Percentiles rank a stretch among this genome's conserved stretches.
phyloP scores from a whole-genome alignment of 2,888 invertebrate genomes.

The Colostygia pectinataria region DNA sequence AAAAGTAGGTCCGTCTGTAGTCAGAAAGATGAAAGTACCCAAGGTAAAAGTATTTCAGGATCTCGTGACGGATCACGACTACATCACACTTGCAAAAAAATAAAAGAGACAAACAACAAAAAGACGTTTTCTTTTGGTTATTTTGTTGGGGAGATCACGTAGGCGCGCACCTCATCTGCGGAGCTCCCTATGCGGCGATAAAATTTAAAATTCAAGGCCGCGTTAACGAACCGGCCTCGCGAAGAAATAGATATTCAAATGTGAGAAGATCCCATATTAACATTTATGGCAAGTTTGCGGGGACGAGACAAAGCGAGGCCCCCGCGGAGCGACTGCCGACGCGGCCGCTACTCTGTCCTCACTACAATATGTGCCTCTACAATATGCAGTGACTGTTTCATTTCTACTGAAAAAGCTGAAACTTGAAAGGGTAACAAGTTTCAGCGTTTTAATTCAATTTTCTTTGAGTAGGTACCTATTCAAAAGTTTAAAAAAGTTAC shows the following conservation, averaged over 20 bases:
- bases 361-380: conserved; percentile 47
- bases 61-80: conserved; percentile 38
- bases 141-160: conserved; percentile 76
- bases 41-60: too few relatives aligned
- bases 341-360: conserved; percentile 30
- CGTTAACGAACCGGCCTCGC: conserved; percentile 82
- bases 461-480: neutral
- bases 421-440: too few relatives aligned
- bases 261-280: conserved; percentile 82
- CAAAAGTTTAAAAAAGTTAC: neutral
- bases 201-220: conserved; percentile 84
- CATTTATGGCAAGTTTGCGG: conserved; percentile 83
- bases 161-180: conserved; percentile 81
- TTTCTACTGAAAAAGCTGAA: neutral
- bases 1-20: too few relatives aligned
- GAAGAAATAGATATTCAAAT: conserved; percentile 84
- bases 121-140: conserved; percentile 66
- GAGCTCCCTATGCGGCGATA: conserved; percentile 75
- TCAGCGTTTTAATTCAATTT: conserved; percentile 20
- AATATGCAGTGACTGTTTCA: conserved; percentile 49
- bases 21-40: too few relatives aligned
- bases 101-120: conserved; percentile 69
- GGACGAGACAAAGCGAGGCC: conserved; percentile 75
- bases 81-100: conserved; percentile 54
- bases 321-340: conserved; percentile 46